Conservation (phyloP, 2,113 vertebrate species). For the Ochotona curzoniae region DNA sequence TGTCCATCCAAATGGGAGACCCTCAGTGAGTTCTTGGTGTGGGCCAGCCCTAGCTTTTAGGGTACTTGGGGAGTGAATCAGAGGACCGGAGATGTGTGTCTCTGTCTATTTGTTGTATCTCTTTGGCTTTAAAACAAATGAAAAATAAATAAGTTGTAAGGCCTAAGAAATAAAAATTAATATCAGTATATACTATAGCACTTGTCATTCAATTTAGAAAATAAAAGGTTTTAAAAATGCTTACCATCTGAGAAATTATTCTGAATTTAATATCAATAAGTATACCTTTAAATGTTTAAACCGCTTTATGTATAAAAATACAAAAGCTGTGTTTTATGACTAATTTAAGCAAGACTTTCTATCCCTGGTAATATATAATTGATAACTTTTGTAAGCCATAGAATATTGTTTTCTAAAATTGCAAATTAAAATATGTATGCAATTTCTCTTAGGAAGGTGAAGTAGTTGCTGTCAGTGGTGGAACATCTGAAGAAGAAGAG, state of each 20-base stretch:
- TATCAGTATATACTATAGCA: neutral
- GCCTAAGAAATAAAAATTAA: neutral
- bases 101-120: no score
- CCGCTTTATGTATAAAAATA: constrained; percentile 17
- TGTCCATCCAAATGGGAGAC: no score
- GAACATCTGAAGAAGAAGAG: constrained; percentile 96
- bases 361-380: neutral
- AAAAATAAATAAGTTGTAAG: neutral
- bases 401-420: constrained; percentile 12
- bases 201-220: neutral
- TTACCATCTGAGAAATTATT: neutral
- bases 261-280: neutral
- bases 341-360: constrained; percentile 1
- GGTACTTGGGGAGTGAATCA: no score
- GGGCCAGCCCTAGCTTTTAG: no score
- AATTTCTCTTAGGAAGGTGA: constrained; percentile 88
- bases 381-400: neutral
- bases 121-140: no score
- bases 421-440: neutral
- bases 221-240: neutral
- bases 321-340: neutral
- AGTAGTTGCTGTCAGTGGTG: constrained; percentile 93
- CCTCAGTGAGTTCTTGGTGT: no score
- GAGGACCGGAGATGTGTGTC: no score
- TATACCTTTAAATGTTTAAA: neutral